These are phyloP conservation scores for Tromatobia lineatoria DNA, from an alignment of 2,888 invertebrate genomes.

Conservation along the genomic window DNA sequence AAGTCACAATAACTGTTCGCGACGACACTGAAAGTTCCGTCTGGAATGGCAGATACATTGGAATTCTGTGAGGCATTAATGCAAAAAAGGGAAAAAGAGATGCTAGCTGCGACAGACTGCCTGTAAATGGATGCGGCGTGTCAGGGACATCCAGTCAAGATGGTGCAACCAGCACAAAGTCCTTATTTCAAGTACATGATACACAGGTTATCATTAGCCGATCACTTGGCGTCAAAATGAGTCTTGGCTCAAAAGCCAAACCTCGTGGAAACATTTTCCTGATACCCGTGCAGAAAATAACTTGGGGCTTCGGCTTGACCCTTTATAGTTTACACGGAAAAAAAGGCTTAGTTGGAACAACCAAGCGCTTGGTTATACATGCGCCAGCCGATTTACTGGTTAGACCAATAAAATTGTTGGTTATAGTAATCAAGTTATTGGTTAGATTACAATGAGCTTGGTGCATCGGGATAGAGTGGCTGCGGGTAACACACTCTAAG, in stretches of 20 bases:
- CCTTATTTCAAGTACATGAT: slow-evolving; percentile 7
- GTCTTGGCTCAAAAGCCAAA: not conserved
- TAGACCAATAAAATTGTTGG: too few species aligned
- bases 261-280: not conserved
- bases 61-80: not conserved
- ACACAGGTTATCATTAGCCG: not conserved
- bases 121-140: slow-evolving; percentile 19
- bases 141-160: slow-evolving; percentile 50
- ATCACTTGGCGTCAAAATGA: not conserved
- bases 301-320: too few species aligned
- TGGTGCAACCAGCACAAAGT: slow-evolving; percentile 9
- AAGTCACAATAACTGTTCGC: slow-evolving; percentile 6
- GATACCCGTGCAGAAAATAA: too few species aligned
- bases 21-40: not conserved
- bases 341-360: too few species aligned
- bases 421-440: too few species aligned
- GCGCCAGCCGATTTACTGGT: too few species aligned
- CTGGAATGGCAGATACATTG: not conserved
- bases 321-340: too few species aligned
- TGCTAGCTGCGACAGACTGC: not conserved
- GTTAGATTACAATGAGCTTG: too few species aligned
- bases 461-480: too few species aligned
- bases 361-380: too few species aligned
- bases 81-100: not conserved
- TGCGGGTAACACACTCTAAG: too few species aligned